Base-by-base conservation (phyloP, 2,797 vertebrate genomes). In the Catamblyrhynchus diadema region DNA sequence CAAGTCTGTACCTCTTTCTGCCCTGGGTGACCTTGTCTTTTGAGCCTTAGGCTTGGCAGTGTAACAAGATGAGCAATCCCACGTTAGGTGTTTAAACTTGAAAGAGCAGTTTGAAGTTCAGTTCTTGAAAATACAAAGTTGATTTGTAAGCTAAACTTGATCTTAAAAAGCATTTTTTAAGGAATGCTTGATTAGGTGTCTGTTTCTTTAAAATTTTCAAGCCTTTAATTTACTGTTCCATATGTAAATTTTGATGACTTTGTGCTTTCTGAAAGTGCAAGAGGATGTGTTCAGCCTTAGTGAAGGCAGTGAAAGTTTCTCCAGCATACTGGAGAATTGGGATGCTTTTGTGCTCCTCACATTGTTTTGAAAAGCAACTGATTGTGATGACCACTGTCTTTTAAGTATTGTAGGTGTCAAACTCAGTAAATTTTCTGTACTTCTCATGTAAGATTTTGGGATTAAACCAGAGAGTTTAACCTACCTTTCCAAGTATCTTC, bases 201-300 rank as follows among this genome's bases (percentile, higher is more conserved):
- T 65, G 56, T 89, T n/a, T 88, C 57, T 79, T 85, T 77, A 85
- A 89, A 57, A 23, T 57, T 91, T 15, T 45, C 32, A 56, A 45
- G 33, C 27, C 53, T 87, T 86, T 78, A 84, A 42, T 81, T 84
- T 93, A 10, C 50, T 1, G 7, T 78, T 91, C n/a, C 15, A 2
- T 62, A 1, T 79, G 73, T 60, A 78, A 81, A 21, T 88, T 86
- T 85, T 77, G 73, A 81, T 62, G 32, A 13, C 64, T 75, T 47
- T 62, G 23, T 81, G 33, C 56, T 88, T 88, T 90, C 71, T 10
- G 70, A 87, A 95, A 93, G 86, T 77, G 78, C 56, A 70, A 87
- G 93, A 89, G 83, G 39, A 81, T 79, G 51, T 86, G 62, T 73
- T 88, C 25, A 73, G 82, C 59, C n/a, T 78, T 62, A 6, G 37